A percentile compares a stretch with the other conserved stretches of the same genome.
These are phyloP conservation scores for Nothocercus julius DNA, from an alignment of 2,113 vertebrate genomes.

Conservation along the genomic window DNA sequence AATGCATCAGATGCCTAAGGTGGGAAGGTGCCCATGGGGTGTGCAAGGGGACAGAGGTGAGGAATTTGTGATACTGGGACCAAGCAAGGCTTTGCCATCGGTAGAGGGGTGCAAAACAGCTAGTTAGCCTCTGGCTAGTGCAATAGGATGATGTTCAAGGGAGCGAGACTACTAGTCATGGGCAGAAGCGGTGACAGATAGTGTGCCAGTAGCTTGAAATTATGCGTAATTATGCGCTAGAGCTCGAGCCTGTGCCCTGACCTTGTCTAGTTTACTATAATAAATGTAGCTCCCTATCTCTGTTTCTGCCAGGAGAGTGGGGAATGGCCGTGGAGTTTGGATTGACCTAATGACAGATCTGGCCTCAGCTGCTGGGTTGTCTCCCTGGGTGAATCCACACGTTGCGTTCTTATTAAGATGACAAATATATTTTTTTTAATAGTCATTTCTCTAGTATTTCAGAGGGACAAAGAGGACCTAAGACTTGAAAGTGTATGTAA, in stretches of 20 bases:
- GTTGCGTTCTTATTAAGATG: background rate
- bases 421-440: background rate
- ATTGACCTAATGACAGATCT: background rate
- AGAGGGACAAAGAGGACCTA: background rate
- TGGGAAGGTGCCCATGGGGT: background rate
- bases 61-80: background rate
- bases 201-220: background rate
- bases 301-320: background rate
- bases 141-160: too few relatives aligned
- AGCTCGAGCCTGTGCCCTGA: slow-evolving; percentile 8
- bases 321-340: background rate
- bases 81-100: background rate
- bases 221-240: background rate
- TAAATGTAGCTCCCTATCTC: background rate
- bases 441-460: background rate
- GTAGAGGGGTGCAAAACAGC: background rate
- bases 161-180: background rate
- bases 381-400: accelerated
- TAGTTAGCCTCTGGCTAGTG: background rate
- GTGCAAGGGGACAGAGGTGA: accelerated
- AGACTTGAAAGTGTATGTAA: accelerated
- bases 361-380: slow-evolving; percentile 13
- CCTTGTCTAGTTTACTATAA: slow-evolving; percentile 15
- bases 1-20: background rate
- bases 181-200: background rate